Evolutionary conservation across 2,888 invertebrate genomes (phyloP), one percentile per base, ranked within the genome.

Genomic region (Arge pagana): DNA sequence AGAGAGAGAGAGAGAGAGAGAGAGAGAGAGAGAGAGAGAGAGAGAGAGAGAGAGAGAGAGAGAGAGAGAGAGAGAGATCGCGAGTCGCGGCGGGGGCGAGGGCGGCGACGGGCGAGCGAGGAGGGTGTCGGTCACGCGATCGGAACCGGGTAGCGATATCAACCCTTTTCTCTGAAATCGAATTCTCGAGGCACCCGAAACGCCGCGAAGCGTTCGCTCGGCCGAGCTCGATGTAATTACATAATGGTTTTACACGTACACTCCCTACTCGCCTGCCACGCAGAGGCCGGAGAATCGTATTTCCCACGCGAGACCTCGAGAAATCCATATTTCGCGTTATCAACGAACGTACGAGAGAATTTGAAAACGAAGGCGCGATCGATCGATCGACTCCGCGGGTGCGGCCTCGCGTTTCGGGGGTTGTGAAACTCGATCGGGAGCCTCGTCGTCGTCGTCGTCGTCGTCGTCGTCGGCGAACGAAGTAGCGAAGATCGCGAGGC

Each of bases 151-250:
- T 50, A 56, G 52, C 59, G 55, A 56, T 67, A 67, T 69, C 72
- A 70, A 68, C 72, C 71, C 72, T 71, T 72, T 70, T 70, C 70
- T 65, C 62, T 64, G 69, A 67, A 72, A 71, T 73, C 71, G 69
- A 72, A 73, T 72, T 70, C 68, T 64, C 16, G 18, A 16, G 55
- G 53, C 40, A 54, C 54, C 55, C 48, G 51, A 52, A 56, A 52
- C 40, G 42, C 56, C 26, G 40, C 52, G 50, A 50, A 48, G 19
- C 58, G 51, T 52, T 55, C 61, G 60, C 58, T 61, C 64, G 61
- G 56, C 63, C 64, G 60, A 65, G 61, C 68, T 64, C 66, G 61
- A 66, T 66, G 67, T 70, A 71, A 71, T 71, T 71, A 69, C 68
- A 62, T 70, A 71, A 71, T 71, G 70, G 64, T 69, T 70, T 70